Percentiles rank a stretch among this genome's conserved stretches.
phyloP scores from a whole-genome alignment of 2,113 vertebrate species.

The Lagopus muta region DNA sequence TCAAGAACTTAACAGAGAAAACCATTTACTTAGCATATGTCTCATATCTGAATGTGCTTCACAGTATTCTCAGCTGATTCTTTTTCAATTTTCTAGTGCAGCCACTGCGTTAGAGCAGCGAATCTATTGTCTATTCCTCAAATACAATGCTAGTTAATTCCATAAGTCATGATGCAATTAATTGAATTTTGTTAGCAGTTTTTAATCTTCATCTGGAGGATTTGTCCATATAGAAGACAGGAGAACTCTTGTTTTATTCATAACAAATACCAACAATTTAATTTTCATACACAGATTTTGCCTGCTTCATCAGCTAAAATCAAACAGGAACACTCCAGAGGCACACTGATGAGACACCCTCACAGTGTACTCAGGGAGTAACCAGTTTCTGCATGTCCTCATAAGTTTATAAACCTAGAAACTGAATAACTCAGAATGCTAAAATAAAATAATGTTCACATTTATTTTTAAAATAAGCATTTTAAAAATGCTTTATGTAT shows the following conservation, averaged over 20 bases:
- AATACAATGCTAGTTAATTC: neutral
- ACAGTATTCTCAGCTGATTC: neutral
- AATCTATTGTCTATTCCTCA: neutral
- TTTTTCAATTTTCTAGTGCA: neutral
- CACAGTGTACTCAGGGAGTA: neutral
- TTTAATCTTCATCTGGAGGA: neutral
- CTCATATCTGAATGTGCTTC: too few relatives aligned
- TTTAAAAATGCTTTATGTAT: neutral
- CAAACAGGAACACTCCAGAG: neutral
- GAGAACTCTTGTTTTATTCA: neutral
- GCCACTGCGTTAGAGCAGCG: neutral
- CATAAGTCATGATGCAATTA: neutral
- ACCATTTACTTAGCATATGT: too few relatives aligned
- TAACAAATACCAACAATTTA: neutral
- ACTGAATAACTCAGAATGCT: neutral
- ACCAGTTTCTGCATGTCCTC: neutral
- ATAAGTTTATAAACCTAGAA: neutral
- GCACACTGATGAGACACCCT: neutral
- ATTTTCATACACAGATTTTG: neutral
- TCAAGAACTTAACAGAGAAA: too few relatives aligned
- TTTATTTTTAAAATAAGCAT: neutral
- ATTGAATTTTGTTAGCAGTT: neutral
- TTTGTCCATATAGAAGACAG: neutral
- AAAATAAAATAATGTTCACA: neutral
- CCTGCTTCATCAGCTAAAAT: neutral